A percentile compares a stretch with the other conserved stretches of the same genome.
Evolutionary conservation across 1,140 invertebrate genomes (phyloP).

Genomic region (Drosophila busckii): DNA sequence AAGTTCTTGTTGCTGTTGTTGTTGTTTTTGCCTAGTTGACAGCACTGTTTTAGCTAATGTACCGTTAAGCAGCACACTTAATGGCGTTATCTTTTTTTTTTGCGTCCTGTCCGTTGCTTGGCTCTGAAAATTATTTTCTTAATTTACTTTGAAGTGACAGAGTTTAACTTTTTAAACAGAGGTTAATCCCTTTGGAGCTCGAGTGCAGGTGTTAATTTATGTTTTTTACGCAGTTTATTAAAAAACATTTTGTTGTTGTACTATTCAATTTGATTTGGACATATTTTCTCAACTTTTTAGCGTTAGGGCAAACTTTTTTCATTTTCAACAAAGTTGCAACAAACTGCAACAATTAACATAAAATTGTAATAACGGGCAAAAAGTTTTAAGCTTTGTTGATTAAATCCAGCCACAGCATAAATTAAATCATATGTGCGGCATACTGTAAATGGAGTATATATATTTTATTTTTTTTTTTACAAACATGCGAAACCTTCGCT

Average conservation of each 20-base stretch:
- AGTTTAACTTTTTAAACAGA: too few relatives aligned
- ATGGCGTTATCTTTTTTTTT: conserved; percentile 50
- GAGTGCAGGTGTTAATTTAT: conserved; percentile 19
- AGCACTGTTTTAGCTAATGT: conserved; percentile 73
- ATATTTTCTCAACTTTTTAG: conserved; percentile 41
- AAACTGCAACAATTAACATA: conserved; percentile 63
- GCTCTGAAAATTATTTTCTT: conserved; percentile 58
- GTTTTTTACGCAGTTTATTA: conserved; percentile 33
- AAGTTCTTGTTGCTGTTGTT: conserved; percentile 35
- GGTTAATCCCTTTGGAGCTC: too few relatives aligned
- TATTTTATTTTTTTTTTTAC: conserved; percentile 2
- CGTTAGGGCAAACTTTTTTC: conserved; percentile 52
- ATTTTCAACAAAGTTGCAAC: conserved; percentile 39
- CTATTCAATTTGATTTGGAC: conserved; percentile 19
- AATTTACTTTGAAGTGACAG: conserved; percentile 49
- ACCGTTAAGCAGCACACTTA: conserved; percentile 68
- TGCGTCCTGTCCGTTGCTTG: conserved; percentile 25
- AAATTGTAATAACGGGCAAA: conserved; percentile 50
- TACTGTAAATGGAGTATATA: conserved; percentile 1
- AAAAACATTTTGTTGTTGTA: conserved; percentile 13
- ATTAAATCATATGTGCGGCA: conserved; percentile 5
- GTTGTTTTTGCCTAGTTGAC: conserved; percentile 49
- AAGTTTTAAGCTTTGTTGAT: conserved; percentile 47
- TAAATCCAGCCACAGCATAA: background rate
- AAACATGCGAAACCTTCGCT: conserved; percentile 46